Percentiles rank a stretch among this genome's conserved stretches.
Evolutionary conservation across 2,113 vertebrate genomes (phyloP).

Genomic region (Nycticorax nycticorax): DNA sequence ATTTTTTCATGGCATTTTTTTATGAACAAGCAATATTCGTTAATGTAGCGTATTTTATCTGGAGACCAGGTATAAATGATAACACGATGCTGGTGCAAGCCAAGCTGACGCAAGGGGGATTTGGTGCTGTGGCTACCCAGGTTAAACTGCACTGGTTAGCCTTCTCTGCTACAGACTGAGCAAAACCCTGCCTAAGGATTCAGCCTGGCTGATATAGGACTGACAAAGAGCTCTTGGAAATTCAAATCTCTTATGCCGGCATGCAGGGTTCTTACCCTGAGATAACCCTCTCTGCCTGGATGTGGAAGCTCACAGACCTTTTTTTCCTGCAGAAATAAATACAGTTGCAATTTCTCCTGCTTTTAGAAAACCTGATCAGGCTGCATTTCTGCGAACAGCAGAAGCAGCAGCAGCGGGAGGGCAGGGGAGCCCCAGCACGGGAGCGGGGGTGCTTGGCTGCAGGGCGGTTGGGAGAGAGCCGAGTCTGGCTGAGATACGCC

Average conservation of each 20-base stretch:
- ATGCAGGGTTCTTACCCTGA: background rate
- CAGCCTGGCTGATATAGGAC: background rate
- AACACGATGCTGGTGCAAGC: background rate
- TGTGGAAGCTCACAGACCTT: background rate
- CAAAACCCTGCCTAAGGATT: background rate
- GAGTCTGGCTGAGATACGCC: rapidly evolving
- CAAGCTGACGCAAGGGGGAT: background rate
- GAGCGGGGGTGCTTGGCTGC: background rate
- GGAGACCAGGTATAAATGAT: background rate
- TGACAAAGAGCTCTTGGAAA: background rate
- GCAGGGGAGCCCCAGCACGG: background rate
- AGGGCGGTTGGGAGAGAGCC: background rate
- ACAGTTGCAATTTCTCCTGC: background rate
- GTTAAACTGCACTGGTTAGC: rapidly evolving
- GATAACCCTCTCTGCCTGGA: background rate
- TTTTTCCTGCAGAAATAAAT: background rate
- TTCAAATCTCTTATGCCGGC: background rate
- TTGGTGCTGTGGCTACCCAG: background rate
- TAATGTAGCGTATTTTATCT: background rate
- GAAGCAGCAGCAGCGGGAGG: background rate
- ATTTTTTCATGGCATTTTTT: background rate
- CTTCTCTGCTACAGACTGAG: background rate
- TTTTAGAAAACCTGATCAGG: background rate
- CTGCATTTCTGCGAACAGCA: background rate
- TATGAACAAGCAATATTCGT: background rate